Evolutionary conservation across 1,140 invertebrate genomes (phyloP), one percentile per base, ranked within the genome.

Genomic region (Hyposmocoma kahamanoa): DNA sequence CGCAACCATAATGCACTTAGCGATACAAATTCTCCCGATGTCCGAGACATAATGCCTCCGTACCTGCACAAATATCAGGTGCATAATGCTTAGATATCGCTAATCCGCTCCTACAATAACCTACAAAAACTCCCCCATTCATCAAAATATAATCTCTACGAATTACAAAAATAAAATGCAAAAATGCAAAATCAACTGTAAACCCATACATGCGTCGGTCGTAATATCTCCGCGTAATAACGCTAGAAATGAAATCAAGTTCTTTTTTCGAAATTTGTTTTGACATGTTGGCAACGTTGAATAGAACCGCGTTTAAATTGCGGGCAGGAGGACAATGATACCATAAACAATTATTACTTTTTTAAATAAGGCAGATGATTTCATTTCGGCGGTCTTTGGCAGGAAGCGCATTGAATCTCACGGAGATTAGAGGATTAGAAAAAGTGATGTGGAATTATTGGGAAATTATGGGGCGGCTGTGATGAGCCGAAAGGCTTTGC

Each of bases 401-500:
- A 76, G 75, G 80, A 84, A 79, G 56, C 59, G 56, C 67, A 80
- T 82, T 77, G 70, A 74, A 77, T 82, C 78, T 60, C 78, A 82
- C 78, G 75, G 54, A 60, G 78, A 84, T 84, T 79, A 73, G 21
- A 45, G 42, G 56, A 61, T 69, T 71, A 62, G 45, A 72, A 72
- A 77, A 75, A 72, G 65, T 79, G 59, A 71, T 77, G 74, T 80
- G 75, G 75, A 62, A 72, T 79, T 80, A 78, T 75, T 69, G 68
- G 69, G 63, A 72, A 75, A 80, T 80, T 77, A 77, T 71, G 74
- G 57, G 63, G 62, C 59, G 62, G 63, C 63, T 73, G 48, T 44
- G 44, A 47, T 47, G 39, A 57, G 46, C 34, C 56, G 58, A 47
- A 65, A 62, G 50, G 51, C 56, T 59, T 48, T 48, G 47, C 15